Conservation (phyloP, 2,113 vertebrate genomes). For the Protomyctophum bolini region DNA sequence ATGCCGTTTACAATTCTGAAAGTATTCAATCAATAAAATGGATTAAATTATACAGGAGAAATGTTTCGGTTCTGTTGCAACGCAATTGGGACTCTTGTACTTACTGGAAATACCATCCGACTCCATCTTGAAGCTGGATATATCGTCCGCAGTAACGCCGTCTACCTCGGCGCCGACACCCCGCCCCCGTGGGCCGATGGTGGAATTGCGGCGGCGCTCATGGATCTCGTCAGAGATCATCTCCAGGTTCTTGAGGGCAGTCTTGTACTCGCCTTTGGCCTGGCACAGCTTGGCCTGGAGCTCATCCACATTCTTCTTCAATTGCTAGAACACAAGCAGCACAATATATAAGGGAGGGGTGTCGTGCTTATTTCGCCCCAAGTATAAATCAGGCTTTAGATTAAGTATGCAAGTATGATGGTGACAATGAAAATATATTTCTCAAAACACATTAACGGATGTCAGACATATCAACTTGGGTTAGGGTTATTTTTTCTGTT, state of each 20-base stretch:
- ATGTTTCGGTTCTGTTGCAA: too few species aligned
- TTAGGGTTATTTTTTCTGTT: too few species aligned
- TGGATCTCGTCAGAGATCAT: slow-evolving; percentile 98
- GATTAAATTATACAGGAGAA: too few species aligned
- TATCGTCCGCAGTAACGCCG: slow-evolving; percentile 76
- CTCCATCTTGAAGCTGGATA: slow-evolving; percentile 80
- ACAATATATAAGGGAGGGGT: not conserved
- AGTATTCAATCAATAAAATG: too few species aligned
- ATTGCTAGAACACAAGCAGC: slow-evolving; percentile 77
- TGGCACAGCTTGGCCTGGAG: slow-evolving; percentile 89
- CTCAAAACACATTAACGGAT: too few species aligned
- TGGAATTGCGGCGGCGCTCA: slow-evolving; percentile 83
- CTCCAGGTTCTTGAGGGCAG: slow-evolving; percentile 92
- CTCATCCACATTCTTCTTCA: slow-evolving; percentile 95
- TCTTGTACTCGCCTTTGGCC: slow-evolving; percentile 93
- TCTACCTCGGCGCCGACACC: slow-evolving; percentile 91
- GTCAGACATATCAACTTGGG: too few species aligned
- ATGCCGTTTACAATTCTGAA: too few species aligned
- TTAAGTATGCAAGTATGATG: not conserved
- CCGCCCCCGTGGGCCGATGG: slow-evolving; percentile 89
- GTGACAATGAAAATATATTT: too few species aligned
- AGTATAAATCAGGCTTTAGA: too few species aligned
- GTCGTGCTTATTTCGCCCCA: too few species aligned
- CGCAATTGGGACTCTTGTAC: slow-evolving; percentile 45
- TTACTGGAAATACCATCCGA: slow-evolving; percentile 89